phyloP scores from a whole-genome alignment of 2,888 invertebrate genomes.

The Plagiodera versicolora region DNA sequence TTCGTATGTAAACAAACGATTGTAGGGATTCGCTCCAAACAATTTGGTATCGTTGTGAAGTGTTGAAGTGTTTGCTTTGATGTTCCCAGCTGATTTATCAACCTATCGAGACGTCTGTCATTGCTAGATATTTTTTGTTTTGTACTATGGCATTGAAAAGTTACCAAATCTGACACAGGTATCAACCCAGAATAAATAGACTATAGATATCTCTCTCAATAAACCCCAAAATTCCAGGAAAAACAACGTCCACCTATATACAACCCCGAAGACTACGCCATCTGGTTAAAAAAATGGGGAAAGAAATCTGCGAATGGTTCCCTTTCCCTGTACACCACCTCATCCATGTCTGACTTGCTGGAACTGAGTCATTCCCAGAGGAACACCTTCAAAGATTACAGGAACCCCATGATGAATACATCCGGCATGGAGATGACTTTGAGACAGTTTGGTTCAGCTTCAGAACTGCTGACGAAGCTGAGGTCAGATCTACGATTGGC shows the following conservation, averaged over 20 bases:
- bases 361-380: slow-evolving; percentile 42
- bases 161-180: too few species aligned
- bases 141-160: too few species aligned
- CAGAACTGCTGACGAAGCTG: slow-evolving; percentile 84
- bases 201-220: too few species aligned
- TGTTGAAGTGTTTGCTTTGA: too few species aligned
- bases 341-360: slow-evolving; percentile 40
- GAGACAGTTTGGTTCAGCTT: slow-evolving; percentile 82
- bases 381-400: slow-evolving; percentile 52
- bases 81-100: too few species aligned
- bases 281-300: slow-evolving; percentile 79
- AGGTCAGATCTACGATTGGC: slow-evolving; percentile 83
- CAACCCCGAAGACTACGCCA: slow-evolving; percentile 87
- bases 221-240: slow-evolving; percentile 58
- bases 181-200: too few species aligned
- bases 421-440: slow-evolving; percentile 82
- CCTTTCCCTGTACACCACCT: slow-evolving; percentile 45
- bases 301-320: slow-evolving; percentile 60
- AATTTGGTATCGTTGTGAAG: too few species aligned
- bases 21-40: too few species aligned
- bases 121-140: too few species aligned
- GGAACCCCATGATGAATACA: slow-evolving; percentile 70
- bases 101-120: too few species aligned
- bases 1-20: too few species aligned
- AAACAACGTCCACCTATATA: slow-evolving; percentile 86